Conservation (phyloP, 2,797 vertebrate species). For the Salmo trutta region DNA sequence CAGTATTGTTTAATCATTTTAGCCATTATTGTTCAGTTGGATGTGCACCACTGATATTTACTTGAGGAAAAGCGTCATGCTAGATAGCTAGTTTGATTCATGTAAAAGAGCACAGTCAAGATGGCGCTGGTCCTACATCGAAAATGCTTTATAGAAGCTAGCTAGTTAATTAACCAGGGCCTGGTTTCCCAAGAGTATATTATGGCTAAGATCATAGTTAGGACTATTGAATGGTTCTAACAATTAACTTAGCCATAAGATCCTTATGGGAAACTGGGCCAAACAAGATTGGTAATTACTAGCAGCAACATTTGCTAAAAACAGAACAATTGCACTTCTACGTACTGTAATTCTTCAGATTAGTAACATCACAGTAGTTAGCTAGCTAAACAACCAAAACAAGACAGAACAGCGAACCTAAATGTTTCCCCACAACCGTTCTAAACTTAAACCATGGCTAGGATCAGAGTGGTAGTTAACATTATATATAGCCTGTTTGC, state of each 20-base stretch:
- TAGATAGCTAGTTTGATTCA: not conserved
- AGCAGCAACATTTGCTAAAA: not conserved
- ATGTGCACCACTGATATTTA: not conserved
- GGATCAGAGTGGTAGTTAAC: too few relatives aligned
- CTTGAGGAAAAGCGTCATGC: not conserved
- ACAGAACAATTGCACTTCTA: not conserved
- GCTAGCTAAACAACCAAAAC: not conserved
- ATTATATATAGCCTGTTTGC: not conserved
- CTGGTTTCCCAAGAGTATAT: too few relatives aligned
- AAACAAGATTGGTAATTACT: too few relatives aligned
- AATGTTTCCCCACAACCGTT: too few relatives aligned
- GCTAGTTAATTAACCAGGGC: too few relatives aligned
- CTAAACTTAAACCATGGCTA: too few relatives aligned
- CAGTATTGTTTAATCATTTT: not conserved
- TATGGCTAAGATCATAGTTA: too few relatives aligned
- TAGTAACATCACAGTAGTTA: not conserved
- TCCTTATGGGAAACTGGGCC: too few relatives aligned
- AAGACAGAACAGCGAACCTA: not conserved
- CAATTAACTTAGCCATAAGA: too few relatives aligned
- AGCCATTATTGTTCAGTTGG: not conserved
- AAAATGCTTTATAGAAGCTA: not conserved
- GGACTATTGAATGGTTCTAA: too few relatives aligned
- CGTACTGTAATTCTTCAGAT: not conserved
- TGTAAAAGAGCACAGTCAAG: not conserved
- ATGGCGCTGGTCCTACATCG: conserved; percentile 7